Conservation (phyloP, 2,888 invertebrate species). For the Melieria crassipennis region DNA sequence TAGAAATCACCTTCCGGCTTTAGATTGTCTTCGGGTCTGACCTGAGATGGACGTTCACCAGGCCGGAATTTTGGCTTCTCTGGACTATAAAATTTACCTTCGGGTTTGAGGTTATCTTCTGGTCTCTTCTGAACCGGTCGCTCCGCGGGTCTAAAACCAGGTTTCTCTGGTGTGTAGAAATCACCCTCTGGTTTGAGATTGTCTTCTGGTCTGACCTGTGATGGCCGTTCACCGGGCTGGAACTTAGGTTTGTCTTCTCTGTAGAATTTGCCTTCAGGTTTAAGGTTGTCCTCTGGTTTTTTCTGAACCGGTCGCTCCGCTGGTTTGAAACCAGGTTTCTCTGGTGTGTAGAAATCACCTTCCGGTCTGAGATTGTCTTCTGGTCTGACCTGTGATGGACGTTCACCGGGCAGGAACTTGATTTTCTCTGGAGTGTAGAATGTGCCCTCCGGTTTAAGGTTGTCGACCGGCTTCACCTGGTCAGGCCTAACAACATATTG, state of each 20-base stretch:
- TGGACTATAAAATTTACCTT: conserved; percentile 51
- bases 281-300: conserved; percentile 44
- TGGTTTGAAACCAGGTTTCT: conserved; percentile 63
- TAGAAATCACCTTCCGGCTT: conserved; percentile 69
- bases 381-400: conserved; percentile 64
- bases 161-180: conserved; percentile 67
- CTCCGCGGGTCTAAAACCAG: conserved; percentile 36
- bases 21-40: conserved; percentile 71
- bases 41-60: conserved; percentile 68
- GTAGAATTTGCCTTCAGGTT: conserved; percentile 67
- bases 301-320: conserved; percentile 66
- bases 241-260: conserved; percentile 62
- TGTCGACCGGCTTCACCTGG: conserved; percentile 67
- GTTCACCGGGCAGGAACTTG: conserved; percentile 56
- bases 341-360: conserved; percentile 69
- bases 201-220: conserved; percentile 70
- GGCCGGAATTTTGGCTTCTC: conserved; percentile 58
- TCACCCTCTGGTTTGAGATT: conserved; percentile 70
- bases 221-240: conserved; percentile 53
- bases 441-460: conserved; percentile 61
- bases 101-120: conserved; percentile 62
- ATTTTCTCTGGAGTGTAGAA: conserved; percentile 65
- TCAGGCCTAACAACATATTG: conserved; percentile 57
- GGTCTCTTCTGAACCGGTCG: conserved; percentile 67
- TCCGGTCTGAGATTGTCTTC: conserved; percentile 71